Evolutionary conservation across 2,888 invertebrate species (phyloP).

Genomic region (Metopia argyrocephala): DNA sequence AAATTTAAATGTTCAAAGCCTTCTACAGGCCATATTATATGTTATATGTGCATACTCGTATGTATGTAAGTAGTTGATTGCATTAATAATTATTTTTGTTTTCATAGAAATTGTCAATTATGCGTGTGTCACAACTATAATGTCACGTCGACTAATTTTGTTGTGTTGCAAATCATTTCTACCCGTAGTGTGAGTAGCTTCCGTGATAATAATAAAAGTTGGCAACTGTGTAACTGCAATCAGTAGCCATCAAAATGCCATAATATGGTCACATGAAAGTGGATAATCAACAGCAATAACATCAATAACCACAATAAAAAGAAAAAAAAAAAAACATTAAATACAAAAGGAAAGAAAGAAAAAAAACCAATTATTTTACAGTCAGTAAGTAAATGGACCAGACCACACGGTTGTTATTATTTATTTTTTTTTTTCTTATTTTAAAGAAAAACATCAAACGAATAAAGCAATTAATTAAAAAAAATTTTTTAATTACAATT

Average conservation of each 20-base stretch:
- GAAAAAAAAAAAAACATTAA: background rate
- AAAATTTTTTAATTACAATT: background rate
- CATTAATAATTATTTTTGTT: conserved; percentile 3
- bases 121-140: conserved; percentile 34
- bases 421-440: background rate
- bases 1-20: no score
- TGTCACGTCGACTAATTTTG: background rate
- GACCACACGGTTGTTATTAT: background rate
- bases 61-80: background rate
- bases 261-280: conserved; percentile 32
- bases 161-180: conserved; percentile 21
- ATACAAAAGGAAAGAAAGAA: background rate
- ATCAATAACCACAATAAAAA: conserved; percentile 13
- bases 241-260: background rate
- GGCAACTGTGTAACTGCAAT: background rate
- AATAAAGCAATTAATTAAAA: conserved; percentile 36
- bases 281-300: background rate
- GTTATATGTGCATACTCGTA: background rate
- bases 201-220: conserved; percentile 45
- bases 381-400: conserved; percentile 13
- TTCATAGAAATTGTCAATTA: conserved; percentile 40
- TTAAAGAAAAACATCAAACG: conserved; percentile 31
- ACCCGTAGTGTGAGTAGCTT: conserved; percentile 21
- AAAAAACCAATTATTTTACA: conserved; percentile 17
- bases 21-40: background rate